A percentile compares a stretch with the other conserved stretches of the same genome.
phyloP scores from a whole-genome alignment of 2,113 vertebrate species.

The Tachycineta bicolor region DNA sequence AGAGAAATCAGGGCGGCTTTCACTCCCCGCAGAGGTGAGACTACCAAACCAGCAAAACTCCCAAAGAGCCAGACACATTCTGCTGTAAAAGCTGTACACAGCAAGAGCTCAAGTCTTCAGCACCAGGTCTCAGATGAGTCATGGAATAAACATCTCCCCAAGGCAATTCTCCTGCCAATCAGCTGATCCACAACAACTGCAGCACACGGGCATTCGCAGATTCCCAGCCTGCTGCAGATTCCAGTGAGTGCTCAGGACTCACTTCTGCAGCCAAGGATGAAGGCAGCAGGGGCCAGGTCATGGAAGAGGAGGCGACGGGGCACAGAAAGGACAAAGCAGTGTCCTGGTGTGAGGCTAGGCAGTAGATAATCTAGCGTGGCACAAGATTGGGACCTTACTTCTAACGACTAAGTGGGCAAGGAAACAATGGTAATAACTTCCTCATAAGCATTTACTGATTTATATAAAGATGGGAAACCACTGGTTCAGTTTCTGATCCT shows the following conservation, averaged over 20 bases:
- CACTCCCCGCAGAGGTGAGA: background rate
- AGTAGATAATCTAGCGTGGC: background rate
- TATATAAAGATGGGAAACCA: background rate
- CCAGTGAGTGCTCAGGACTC: background rate
- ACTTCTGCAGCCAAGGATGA: background rate
- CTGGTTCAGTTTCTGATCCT: background rate
- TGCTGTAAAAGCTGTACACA: background rate
- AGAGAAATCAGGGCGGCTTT: background rate
- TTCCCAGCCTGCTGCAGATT: background rate
- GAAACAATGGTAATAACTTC: background rate
- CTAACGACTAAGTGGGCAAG: background rate
- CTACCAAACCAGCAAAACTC: background rate
- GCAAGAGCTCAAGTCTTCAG: background rate
- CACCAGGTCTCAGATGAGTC: background rate
- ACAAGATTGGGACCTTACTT: background rate
- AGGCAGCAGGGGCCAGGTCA: background rate
- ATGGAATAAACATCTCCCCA: background rate
- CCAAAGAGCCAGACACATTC: background rate
- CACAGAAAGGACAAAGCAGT: background rate
- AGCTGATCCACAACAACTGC: background rate
- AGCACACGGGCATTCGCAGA: background rate
- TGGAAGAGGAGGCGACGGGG: fast-evolving
- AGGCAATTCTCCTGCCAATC: background rate
- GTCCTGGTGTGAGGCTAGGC: background rate
- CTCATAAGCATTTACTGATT: background rate